Base-by-base conservation (phyloP, 2,113 vertebrate genomes). In the Hystrix cristata region DNA sequence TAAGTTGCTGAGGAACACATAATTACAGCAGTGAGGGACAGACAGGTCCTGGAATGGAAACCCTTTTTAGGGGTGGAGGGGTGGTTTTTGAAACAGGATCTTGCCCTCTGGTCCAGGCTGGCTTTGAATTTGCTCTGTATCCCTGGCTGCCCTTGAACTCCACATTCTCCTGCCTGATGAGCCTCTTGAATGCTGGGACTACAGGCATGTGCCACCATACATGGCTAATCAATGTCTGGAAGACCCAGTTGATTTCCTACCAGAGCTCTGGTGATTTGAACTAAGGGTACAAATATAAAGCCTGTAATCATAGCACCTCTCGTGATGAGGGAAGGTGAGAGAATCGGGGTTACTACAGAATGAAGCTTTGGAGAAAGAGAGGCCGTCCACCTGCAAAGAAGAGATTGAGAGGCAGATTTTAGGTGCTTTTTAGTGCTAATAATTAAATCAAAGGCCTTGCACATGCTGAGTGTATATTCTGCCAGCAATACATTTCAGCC, bases 281-380 rank as follows among this genome's bases (percentile, higher is more conserved):
- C 80, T 93, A 29, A 94, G 18, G 31, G 14, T 18, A 92, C 83
- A 69, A 80, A 27, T 69, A 48, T 7, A 81, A 84, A 84, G 21
- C 94, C 16, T 95, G 4, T 89, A 48, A 81, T 90, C 38, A 74
- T 93, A 81, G 27, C 27, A 67, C 7, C 21, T 87, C 92, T 38
- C 18, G 3, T 94, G 60, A 71, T 81, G 67, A 84, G 8, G 71
- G 38, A 72, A 76, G 14, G 29, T 25, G 11, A 71, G 79, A 31
- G 46, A 60, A 94, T 95, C 43, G 69, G 23, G 7, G n/a, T 53
- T 87, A 81, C 5, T 7, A 48, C 48, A 53, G 53, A 94, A 29
- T 25, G 29, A n/a, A 46, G n/a, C 38, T 57, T 71, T 21, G 69
- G 69, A 71, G 18, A 3, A 71, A 19, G 67, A 71, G 69, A 43